Percentiles rank a stretch among this genome's conserved stretches.
These are phyloP conservation scores for Tinea semifulvella DNA, from an alignment of 2,888 invertebrate species.

Conservation along the genomic window DNA sequence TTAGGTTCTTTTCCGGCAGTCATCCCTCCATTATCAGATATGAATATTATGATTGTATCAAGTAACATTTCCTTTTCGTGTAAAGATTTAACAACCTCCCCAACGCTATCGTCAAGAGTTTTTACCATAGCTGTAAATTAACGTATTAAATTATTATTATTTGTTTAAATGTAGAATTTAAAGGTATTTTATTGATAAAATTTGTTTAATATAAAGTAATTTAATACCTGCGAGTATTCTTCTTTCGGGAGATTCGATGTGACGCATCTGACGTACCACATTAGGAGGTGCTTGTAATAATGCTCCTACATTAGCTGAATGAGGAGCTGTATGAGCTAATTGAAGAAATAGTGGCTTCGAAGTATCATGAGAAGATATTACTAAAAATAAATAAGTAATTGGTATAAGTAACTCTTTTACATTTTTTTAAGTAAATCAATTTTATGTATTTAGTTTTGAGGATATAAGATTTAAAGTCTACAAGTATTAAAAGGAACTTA, in stretches of 20 bases:
- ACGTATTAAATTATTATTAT: neutral
- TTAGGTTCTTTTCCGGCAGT: conserved; percentile 68
- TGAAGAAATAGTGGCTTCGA: conserved; percentile 75
- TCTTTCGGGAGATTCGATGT: conserved; percentile 69
- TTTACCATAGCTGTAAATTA: conserved; percentile 74
- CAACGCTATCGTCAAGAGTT: conserved; percentile 83
- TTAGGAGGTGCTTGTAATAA: conserved; percentile 72
- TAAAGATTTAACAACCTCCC: conserved; percentile 74
- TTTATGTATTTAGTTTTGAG: too few species aligned
- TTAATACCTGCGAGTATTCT: conserved; percentile 73
- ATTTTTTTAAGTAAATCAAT: neutral
- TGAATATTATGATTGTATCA: conserved; percentile 81
- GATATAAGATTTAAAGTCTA: too few species aligned
- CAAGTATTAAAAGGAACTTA: too few species aligned
- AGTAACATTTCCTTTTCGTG: conserved; percentile 69
- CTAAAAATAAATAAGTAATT: conserved; percentile 18
- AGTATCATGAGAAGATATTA: conserved; percentile 56
- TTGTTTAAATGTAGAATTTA: neutral
- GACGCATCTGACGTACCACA: conserved; percentile 66
- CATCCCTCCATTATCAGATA: conserved; percentile 85
- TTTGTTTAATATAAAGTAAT: too few species aligned
- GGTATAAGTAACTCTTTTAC: neutral
- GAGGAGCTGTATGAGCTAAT: conserved; percentile 75
- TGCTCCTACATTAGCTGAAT: conserved; percentile 71
- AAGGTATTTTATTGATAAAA: neutral